Percentiles rank a stretch among this genome's conserved stretches.
phyloP scores from a whole-genome alignment of 2,113 vertebrate genomes.

The Sturnus vulgaris region DNA sequence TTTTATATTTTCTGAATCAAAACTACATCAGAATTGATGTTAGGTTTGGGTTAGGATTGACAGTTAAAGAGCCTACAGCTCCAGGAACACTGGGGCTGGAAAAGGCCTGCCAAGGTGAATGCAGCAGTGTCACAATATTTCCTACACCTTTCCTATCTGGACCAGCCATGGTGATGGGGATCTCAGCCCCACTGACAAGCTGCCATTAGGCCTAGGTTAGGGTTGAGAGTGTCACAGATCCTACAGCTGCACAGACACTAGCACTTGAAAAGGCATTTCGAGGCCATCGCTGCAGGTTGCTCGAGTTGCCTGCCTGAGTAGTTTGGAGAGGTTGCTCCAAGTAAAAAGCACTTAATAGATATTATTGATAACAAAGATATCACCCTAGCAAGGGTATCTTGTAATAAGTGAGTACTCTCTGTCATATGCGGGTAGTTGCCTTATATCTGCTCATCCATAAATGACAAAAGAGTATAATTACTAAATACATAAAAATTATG shows the following conservation, averaged over 20 bases:
- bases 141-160: not conserved
- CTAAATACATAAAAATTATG: not conserved
- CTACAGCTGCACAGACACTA: not conserved
- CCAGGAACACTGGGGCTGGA: not conserved
- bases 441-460: not conserved
- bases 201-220: not conserved
- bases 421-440: not conserved
- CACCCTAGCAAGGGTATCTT: not conserved
- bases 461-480: not conserved
- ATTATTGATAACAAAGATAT: not conserved
- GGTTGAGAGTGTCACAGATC: not conserved
- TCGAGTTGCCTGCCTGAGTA: not conserved
- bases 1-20: not conserved
- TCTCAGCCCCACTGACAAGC: not conserved
- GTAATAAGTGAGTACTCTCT: not conserved
- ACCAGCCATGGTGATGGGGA: not conserved
- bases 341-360: constrained; percentile 3
- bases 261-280: not conserved
- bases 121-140: rapidly evolving
- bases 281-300: not conserved
- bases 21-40: not conserved
- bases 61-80: not conserved
- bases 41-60: not conserved
- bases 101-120: not conserved
- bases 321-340: not conserved